These are phyloP conservation scores for Malurus leucopterus DNA, from an alignment of 2,797 vertebrate genomes.

Conservation along the genomic window DNA sequence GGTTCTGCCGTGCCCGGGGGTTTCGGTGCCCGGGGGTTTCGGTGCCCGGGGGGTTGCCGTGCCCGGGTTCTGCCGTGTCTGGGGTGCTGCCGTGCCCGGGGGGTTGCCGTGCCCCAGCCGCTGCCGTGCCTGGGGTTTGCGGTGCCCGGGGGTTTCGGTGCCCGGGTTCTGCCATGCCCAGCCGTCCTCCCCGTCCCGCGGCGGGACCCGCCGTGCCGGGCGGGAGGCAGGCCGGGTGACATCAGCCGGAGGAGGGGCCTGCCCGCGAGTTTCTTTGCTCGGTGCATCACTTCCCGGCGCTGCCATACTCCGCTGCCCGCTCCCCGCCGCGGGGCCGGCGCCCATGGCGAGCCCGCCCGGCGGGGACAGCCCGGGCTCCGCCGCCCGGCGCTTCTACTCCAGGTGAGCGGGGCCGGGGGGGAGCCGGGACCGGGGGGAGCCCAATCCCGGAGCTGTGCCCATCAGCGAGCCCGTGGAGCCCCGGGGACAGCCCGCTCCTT, in stretches of 20 bases:
- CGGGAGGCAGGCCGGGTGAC: slow-evolving; percentile 25
- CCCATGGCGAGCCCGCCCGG: slow-evolving; percentile 71
- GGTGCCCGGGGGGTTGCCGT: no score
- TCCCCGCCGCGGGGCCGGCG: neutral
- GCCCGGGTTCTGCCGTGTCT: no score
- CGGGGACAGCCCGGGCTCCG: slow-evolving; percentile 19
- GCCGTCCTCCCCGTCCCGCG: neutral
- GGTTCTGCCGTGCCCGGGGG: neutral
- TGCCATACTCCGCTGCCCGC: slow-evolving; percentile 68
- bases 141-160: neutral
- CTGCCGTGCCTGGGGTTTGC: neutral
- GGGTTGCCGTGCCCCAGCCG: no score
- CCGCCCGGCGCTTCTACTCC: neutral
- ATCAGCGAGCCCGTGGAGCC: neutral
- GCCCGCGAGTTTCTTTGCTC: slow-evolving; percentile 63
- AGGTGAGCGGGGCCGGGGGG: neutral
- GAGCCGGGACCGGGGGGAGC: neutral
- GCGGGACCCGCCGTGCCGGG: neutral
- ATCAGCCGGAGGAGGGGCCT: slow-evolving; percentile 46
- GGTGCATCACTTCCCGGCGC: slow-evolving; percentile 77
- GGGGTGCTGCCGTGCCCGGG: no score
- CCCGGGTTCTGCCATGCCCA: neutral
- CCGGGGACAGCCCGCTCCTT: neutral
- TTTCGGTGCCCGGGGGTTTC: neutral
- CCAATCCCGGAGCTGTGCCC: neutral